Evolutionary conservation across 2,797 vertebrate genomes (phyloP), one percentile per base, ranked within the genome.

Genomic region (Simalia tracyae): DNA sequence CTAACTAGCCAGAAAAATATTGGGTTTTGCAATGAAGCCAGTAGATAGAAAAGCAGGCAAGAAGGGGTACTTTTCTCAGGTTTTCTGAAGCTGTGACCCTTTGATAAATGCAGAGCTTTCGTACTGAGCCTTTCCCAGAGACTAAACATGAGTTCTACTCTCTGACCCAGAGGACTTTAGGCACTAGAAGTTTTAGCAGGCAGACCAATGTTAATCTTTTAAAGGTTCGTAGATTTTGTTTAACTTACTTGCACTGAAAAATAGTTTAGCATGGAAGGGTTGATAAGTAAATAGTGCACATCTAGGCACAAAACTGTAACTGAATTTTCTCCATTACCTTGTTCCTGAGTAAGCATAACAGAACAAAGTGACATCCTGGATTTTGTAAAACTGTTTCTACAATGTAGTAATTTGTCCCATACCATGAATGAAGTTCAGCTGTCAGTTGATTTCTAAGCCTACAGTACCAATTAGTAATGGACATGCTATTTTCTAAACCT

Each of bases 401-500:
- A 54, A 26, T 64, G 19, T n/a, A 76, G 36, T 26, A 3, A 61
- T 91, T 15, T 36, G 14, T 31, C 19, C 12, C 24, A 2, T 24
- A 93, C 88, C 84, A 91, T 89, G 92, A 90, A 92, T 42, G 91
- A 90, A 91, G 92, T 66, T 9, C 4, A 89, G 87, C 24, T 84
- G 59, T 76, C 19, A 91, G 68, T 4, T 9, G 5, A 50, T 89
- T 92, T 63, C 61, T n/a, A 88, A 57, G 24, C 5, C 14, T 22
- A 84, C n/a, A 54, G 28, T 84, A 84, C 36, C 15, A 91, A 84
- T 68, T 28, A 84, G 19, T n/a, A 91, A 85, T 0, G 92, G 10
- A 28, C 87, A 85, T 91, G 26, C 90, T 86, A 92, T 88, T 89
- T 92, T 89, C 91, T 93, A 94, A 95, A 96, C 95, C 88, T 95